phyloP scores from a whole-genome alignment of 1,140 invertebrate genomes.

The Cotesia glomerata region DNA sequence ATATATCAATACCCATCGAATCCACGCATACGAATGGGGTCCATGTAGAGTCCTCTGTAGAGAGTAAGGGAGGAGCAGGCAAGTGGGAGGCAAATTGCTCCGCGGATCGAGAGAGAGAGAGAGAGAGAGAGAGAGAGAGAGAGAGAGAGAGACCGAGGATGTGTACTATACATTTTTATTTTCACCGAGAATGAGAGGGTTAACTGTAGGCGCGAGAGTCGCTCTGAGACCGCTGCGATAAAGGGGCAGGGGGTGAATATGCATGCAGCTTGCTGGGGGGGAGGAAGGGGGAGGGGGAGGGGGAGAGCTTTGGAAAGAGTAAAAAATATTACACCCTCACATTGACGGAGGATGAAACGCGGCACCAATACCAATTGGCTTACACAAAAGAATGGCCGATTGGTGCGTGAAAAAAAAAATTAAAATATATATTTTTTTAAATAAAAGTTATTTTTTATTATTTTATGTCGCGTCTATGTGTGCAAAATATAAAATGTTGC shows the following conservation, averaged over 20 bases:
- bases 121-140: background rate
- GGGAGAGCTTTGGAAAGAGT: background rate
- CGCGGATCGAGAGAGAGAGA: constrained; percentile 10
- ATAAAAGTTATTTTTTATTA: no score
- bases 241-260: background rate
- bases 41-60: constrained; percentile 36
- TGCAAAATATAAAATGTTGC: no score
- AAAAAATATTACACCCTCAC: constrained; percentile 22
- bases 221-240: background rate
- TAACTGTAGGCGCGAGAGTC: background rate
- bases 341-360: constrained; percentile 12
- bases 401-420: constrained; percentile 51
- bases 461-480: no score
- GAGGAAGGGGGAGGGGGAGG: background rate
- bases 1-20: constrained; percentile 66
- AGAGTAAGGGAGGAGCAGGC: constrained; percentile 39
- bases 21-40: constrained; percentile 62
- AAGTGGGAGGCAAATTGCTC: constrained; percentile 27
- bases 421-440: background rate
- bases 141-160: background rate
- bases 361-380: constrained; percentile 26
- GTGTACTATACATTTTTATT: constrained; percentile 14
- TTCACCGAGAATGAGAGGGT: no score
- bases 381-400: constrained; percentile 54
- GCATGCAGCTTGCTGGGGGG: background rate